Evolutionary conservation across 2,113 vertebrate species (phyloP), one percentile per base, ranked within the genome.

Genomic region (Syngnathus scovelli): DNA sequence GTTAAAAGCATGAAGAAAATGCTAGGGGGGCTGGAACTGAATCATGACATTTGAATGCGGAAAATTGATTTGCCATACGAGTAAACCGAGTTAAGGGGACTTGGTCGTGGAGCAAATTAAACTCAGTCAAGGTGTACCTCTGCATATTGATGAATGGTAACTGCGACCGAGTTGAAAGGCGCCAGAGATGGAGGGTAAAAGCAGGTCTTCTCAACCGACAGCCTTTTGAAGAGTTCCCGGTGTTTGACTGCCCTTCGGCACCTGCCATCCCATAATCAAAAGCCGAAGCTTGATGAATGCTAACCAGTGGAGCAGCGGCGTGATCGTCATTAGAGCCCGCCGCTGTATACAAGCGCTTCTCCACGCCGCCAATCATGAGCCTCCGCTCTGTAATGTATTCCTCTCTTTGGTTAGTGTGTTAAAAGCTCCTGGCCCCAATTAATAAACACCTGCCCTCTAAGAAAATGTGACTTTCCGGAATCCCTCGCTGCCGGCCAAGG

Each of bases 181-280:
- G 18, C 18, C 58, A 60, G 36, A 36, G 15, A 36, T 38, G 58
- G 11, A 48, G 5, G 33, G 62, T 69, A 77, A 69, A 77, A 77
- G 51, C 71, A 12, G 67, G 74, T 80, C 58, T 71, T 78, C 75
- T 46, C 54, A 27, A 44, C 78, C 74, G 78, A 27, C 23, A 15
- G 1, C 78, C 76, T 69, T 83, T 74, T 51, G 77, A 86, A 68
- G 74, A 77, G 75, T 83, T 73, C 12, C 68, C 81, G 82, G 78
- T 84, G 75, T 87, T 84, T 78, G 75, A 85, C 81, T 78, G 85
- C 75, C 83, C 83, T 84, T 85, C 82, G 83, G 81, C 76, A 82
- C 80, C 77, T 83, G 81, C 81, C 84, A 81, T 84, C 83, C 81
- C 77, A 73, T 77, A 59, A 87, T 87, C 85, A 74, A 85, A 85